Evolutionary conservation across 2,113 vertebrate genomes (phyloP).

Genomic region (Apteryx owenii): DNA sequence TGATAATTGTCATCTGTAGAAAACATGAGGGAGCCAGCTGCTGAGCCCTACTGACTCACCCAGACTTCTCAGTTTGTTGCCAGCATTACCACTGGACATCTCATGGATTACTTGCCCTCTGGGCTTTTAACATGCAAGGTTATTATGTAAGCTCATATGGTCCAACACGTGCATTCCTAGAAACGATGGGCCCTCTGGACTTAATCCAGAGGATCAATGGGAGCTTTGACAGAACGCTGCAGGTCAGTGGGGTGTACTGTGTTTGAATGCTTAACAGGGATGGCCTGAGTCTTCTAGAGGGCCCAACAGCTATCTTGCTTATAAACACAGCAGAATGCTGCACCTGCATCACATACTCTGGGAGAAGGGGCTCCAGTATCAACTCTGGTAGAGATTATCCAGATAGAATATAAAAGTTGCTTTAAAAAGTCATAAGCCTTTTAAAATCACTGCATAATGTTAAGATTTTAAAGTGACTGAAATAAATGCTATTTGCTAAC

Average conservation of each 20-base stretch:
- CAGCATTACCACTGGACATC: background rate
- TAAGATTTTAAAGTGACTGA: slow-evolving; percentile 35
- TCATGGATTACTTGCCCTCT: background rate
- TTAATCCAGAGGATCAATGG: background rate
- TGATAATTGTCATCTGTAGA: background rate
- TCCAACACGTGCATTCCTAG: background rate
- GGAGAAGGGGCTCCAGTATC: background rate
- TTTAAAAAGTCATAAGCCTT: slow-evolving; percentile 29
- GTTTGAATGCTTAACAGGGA: background rate
- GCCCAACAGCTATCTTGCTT: background rate
- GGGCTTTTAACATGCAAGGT: fast-evolving
- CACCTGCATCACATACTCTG: fast-evolving
- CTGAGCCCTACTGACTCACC: background rate
- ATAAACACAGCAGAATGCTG: background rate
- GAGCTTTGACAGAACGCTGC: background rate
- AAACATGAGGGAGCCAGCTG: background rate
- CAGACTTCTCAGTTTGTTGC: background rate
- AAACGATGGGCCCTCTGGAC: slow-evolving; percentile 29
- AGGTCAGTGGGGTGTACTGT: background rate
- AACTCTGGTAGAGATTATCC: background rate
- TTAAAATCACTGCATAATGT: background rate
- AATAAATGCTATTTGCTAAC: slow-evolving; percentile 42
- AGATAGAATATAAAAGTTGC: background rate
- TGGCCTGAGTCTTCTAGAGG: background rate
- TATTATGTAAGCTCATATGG: slow-evolving; percentile 8